Base-by-base conservation (phyloP, 53 echinoderm and acorn worm species). In the Temnopleurus reevesii region DNA sequence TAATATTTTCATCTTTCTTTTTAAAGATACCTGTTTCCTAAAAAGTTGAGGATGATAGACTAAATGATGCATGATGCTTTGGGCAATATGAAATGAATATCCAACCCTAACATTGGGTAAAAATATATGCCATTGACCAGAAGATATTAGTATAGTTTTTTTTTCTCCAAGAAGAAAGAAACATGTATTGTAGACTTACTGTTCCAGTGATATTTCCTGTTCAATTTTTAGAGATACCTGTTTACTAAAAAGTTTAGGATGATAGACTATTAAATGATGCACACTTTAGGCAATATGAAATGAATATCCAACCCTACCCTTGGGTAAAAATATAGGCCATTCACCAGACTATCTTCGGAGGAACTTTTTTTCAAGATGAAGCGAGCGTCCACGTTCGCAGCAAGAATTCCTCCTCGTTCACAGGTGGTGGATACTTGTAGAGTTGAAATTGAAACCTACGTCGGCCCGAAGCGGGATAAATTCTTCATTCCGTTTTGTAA, bases 71-170 rank as follows among this genome's bases (percentile, higher is more conserved):
- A n/a, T n/a, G n/a, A n/a, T n/a, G n/a, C 71, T 71, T 23, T n/a
- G 12, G 38, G 71, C 71, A 71, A 71, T 71, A 71, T 71, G 71
- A 71, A 71, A 71, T 71, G 10, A 71, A 71, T 71, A 71, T 71
- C 23, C 71, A 71, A 41, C 71, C 71, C 41, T 71, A 19, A n/a
- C 71, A 36, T 38, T 19, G 12, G 71, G 71, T 41, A 36, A 71
- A 8, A 23, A 71, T 71, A 41, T 38, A 43, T 36, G 41, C 71
- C 21, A 71, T 71, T 71, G 36, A 71, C 71, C 71, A n/a, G 71
- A 41, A 36, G n/a, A 38, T n/a, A n/a, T n/a, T n/a, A 5, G 41
- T 36, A 71, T 36, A 41, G 41, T 21, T n/a, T 19, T 36, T 41
- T 71, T 23, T 23, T n/a, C 21, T 21, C 36, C 36, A n/a, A n/a